Evolutionary conservation across 1,140 invertebrate species (phyloP).

Genomic region (Pygmarrhopalites habei): DNA sequence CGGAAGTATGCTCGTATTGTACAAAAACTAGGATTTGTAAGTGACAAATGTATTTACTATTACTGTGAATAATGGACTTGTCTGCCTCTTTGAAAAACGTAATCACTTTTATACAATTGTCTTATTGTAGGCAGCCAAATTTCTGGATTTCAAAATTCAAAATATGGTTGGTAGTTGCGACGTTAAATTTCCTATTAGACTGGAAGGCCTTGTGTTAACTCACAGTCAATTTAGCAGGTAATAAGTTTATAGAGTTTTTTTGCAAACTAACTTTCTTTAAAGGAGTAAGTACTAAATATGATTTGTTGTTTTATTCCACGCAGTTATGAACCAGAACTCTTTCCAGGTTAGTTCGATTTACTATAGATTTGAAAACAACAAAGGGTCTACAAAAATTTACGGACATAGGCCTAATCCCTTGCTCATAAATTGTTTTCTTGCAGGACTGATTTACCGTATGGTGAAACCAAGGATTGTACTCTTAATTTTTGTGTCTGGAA

Average conservation of each 20-base stretch:
- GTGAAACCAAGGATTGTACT: slow-evolving; percentile 97
- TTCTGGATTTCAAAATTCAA: slow-evolving; percentile 99
- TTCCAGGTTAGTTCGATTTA: no score
- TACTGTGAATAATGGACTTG: no score
- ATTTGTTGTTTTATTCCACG: slow-evolving; percentile 18
- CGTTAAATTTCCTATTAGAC: slow-evolving; percentile 95
- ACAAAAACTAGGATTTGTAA: slow-evolving; percentile 95
- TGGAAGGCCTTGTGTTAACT: slow-evolving; percentile 93
- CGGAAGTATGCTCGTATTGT: slow-evolving; percentile 99
- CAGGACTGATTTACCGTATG: slow-evolving; percentile 99
- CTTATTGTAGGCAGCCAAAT: no score
- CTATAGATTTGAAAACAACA: no score
- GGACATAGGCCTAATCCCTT: no score
- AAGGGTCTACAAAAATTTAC: no score
- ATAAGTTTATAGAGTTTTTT: slow-evolving; percentile 17
- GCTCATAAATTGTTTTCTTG: no score
- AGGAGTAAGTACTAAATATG: neutral
- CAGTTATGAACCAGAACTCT: slow-evolving; percentile 83
- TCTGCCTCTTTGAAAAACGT: no score
- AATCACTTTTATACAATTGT: no score
- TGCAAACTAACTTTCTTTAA: no score
- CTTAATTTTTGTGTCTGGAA: slow-evolving; percentile 98
- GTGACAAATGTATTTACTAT: no score
- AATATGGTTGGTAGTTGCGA: slow-evolving; percentile 99
- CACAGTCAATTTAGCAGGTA: slow-evolving; percentile 95